phyloP scores from a whole-genome alignment of 2,113 vertebrate species.

The Tyrannus savana region DNA sequence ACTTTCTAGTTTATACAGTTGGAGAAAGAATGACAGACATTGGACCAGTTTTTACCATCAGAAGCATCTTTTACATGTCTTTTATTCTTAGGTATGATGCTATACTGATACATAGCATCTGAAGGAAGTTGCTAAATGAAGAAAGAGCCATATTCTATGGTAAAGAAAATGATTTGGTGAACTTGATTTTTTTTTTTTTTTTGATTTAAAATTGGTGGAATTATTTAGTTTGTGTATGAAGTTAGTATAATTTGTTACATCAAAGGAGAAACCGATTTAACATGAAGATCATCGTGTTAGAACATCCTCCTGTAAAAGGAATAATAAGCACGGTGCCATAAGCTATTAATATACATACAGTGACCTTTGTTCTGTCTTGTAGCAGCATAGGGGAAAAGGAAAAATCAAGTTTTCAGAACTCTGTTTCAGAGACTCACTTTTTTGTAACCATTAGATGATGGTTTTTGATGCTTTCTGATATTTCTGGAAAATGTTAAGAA shows the following conservation, averaged over 20 bases:
- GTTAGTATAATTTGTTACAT: neutral
- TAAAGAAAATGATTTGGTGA: neutral
- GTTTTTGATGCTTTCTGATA: neutral
- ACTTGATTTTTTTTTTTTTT: neutral
- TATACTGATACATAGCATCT: neutral
- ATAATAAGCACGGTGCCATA: neutral
- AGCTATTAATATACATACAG: neutral
- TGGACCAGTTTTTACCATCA: neutral
- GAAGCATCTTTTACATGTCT: neutral
- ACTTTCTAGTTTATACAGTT: neutral
- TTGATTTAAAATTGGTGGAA: neutral
- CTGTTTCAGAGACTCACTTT: neutral
- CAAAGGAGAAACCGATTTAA: neutral
- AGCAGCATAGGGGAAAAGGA: neutral
- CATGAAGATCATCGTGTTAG: neutral
- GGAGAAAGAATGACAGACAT: neutral
- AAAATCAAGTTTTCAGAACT: neutral
- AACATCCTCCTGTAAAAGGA: neutral
- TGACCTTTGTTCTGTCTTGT: slow-evolving; percentile 19
- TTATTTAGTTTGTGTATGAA: neutral
- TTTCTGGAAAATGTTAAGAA: neutral
- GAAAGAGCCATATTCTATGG: neutral
- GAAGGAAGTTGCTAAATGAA: neutral
- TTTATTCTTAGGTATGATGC: neutral
- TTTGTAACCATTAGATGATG: neutral